These are phyloP conservation scores for Coenobita brevimanus DNA, from an alignment of 1,140 invertebrate species.

Conservation along the genomic window DNA sequence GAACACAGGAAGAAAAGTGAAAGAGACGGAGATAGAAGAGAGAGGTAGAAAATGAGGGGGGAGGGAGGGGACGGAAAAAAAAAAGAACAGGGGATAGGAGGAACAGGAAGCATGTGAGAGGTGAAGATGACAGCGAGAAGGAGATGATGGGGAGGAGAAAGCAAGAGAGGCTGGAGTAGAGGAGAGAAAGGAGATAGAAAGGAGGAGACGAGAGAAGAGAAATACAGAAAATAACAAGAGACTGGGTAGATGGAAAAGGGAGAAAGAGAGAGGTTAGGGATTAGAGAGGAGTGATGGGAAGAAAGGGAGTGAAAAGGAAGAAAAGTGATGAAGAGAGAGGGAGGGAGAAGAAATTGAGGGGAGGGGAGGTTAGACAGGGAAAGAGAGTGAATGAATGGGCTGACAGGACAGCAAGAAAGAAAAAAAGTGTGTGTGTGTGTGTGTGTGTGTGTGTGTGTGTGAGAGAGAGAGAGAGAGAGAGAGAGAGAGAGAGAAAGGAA, in stretches of 20 bases:
- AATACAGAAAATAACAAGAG: too few species aligned
- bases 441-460: background rate
- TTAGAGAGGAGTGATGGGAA: background rate
- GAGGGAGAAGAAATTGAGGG: background rate
- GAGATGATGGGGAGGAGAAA: background rate
- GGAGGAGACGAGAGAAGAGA: background rate
- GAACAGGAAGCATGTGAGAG: background rate
- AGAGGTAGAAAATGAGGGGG: too few species aligned
- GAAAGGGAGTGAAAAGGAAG: background rate
- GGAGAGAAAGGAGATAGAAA: background rate
- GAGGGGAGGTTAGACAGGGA: background rate
- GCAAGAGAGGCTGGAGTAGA: background rate
- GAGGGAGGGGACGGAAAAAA: too few species aligned
- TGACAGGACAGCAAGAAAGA: background rate
- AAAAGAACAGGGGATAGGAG: too few species aligned
- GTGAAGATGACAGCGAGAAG: background rate
- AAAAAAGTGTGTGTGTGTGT: background rate
- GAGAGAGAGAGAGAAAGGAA: background rate
- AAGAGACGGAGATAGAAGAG: background rate
- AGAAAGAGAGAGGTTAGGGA: background rate
- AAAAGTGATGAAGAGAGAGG: background rate
- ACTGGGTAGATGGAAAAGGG: background rate
- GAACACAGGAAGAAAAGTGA: background rate
- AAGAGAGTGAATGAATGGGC: background rate
- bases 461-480: background rate